Base-by-base conservation (phyloP, 2,888 invertebrate genomes). In the Buathra laborator region DNA sequence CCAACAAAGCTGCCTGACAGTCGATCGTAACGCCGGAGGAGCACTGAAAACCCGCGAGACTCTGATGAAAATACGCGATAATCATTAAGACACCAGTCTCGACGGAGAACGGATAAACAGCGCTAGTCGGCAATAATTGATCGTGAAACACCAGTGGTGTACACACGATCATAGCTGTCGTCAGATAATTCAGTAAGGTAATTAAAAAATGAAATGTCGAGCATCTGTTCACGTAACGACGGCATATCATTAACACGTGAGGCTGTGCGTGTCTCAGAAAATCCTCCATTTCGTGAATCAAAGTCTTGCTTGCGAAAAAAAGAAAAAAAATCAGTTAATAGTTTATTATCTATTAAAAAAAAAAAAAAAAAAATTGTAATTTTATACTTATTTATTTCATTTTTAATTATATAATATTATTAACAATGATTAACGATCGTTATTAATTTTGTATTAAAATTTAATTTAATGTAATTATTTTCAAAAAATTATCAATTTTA, bases 11-110 rank as follows among this genome's bases (percentile, higher is more conserved):
- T 7, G 87, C 71, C 24, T 87, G 87, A 77, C 87, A 86, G 68
- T 90, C 90, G 1, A 87, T 59, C 3, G 86, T 80, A 10, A 89
- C 80, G 12, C 83, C 86, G 4, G 89, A 78, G 9, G 81, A 70
- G 19, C 59, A 76, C 19, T 82, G 77, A 10, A 87, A 53, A 0
- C 76, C 81, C 24, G 76, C 81, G 10, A 87, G 10, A 4, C 75
- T 48, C 53, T 86, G 85, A 51, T 86, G 84, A 1, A 80, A 9
- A n/a, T 86, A 87, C 3, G 76, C 68, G 4, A 87, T 24, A 51
- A 71, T 53, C 9, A 72, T 51, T 14, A 67, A 3, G 1, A 83
- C 9, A 24, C 77, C 78, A 0, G 67, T 72, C 3, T 83, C 83
- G 7, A 72, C 71, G 24, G 82, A 46, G 51, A 87, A 85, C 16